phyloP scores from a whole-genome alignment of 2,888 invertebrate species.

The Panzeria rudis region DNA sequence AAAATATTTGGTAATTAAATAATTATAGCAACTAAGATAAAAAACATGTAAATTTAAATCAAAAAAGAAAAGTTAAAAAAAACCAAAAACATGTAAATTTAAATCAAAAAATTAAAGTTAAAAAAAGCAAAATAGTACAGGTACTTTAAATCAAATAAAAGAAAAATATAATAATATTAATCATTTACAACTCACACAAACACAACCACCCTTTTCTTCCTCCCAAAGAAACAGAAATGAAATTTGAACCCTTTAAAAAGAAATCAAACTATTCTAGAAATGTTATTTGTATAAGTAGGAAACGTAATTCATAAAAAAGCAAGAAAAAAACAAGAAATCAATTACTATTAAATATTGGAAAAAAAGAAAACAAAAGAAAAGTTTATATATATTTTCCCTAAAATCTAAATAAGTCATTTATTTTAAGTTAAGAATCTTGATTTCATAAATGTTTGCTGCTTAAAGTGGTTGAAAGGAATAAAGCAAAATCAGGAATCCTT shows the following conservation, averaged over 20 bases:
- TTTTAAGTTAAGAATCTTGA: conserved; percentile 42
- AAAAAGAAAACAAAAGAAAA: conserved; percentile 29
- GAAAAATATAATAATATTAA: not conserved
- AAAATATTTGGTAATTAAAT: conserved; percentile 13
- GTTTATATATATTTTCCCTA: conserved; percentile 49
- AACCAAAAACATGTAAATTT: too few species aligned
- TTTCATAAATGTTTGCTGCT: conserved; percentile 64
- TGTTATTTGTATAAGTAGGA: conserved; percentile 61
- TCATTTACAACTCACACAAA: conserved; percentile 42
- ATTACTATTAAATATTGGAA: conserved; percentile 59
- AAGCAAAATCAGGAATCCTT: conserved; percentile 50
- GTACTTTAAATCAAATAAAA: conserved; percentile 51
- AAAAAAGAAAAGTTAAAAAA: conserved; percentile 10
- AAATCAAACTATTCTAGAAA: conserved; percentile 62
- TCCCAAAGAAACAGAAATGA: conserved; percentile 44
- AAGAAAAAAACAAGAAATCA: conserved; percentile 56
- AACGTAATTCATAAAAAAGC: conserved; percentile 28
- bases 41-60: conserved; percentile 58
- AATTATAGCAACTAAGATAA: conserved; percentile 6
- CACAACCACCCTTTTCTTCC: conserved; percentile 13
- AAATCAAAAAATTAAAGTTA: not conserved
- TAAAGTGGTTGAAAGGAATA: conserved; percentile 60
- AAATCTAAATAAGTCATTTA: conserved; percentile 52
- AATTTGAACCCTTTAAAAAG: conserved; percentile 8
- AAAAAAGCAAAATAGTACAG: conserved; percentile 54